phyloP scores from a whole-genome alignment of 2,888 invertebrate species.

The Macrosiphum euphorbiae region DNA sequence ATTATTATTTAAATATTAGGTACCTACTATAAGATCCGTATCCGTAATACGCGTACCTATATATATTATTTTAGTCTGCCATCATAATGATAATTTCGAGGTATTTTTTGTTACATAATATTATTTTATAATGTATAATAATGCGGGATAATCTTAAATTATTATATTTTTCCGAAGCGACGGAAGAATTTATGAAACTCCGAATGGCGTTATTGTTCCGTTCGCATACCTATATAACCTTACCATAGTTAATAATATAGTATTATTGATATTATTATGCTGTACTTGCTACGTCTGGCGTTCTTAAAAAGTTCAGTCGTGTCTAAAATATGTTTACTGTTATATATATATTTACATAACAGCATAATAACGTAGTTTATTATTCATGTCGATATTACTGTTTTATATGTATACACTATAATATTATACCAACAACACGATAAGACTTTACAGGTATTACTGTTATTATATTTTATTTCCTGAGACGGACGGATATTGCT shows the following conservation, averaged over 20 bases:
- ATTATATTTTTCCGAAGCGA: background rate
- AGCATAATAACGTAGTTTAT: background rate
- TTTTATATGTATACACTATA: background rate
- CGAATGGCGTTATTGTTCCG: background rate
- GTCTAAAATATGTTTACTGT: background rate
- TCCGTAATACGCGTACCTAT: background rate
- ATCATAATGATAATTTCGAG: background rate
- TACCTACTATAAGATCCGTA: background rate
- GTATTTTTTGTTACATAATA: background rate
- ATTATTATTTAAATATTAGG: background rate
- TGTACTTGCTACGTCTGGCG: background rate
- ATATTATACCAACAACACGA: background rate
- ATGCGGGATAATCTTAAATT: background rate
- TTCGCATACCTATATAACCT: background rate
- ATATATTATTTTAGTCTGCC: background rate
- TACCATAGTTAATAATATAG: background rate
- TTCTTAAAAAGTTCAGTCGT: background rate
- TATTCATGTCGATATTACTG: background rate
- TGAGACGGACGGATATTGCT: background rate
- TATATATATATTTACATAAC: background rate
- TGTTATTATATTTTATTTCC: background rate
- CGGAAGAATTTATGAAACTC: background rate
- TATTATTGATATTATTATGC: background rate
- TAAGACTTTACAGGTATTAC: background rate
- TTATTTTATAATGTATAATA: background rate